Evolutionary conservation across 1,140 invertebrate species (phyloP).

Genomic region (Drosophila navojoa): DNA sequence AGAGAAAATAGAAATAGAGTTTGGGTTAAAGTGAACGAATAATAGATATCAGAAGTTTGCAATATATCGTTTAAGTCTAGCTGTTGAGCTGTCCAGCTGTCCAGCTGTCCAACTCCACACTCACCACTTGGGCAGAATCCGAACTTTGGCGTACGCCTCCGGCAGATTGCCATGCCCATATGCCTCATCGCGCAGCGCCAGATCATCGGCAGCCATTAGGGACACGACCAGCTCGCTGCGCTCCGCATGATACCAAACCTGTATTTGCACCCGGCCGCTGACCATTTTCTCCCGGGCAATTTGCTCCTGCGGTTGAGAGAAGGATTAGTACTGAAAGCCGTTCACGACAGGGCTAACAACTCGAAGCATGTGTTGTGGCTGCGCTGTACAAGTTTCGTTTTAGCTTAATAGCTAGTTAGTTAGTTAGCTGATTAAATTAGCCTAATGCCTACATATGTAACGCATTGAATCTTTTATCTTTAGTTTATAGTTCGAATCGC

Average conservation of each 20-base stretch:
- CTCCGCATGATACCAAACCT: conserved; percentile 93
- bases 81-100: not conserved
- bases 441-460: conserved; percentile 41
- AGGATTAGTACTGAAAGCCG: conserved; percentile 38
- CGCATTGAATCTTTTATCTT: conserved; percentile 16
- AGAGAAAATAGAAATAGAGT: not conserved
- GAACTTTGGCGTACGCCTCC: conserved; percentile 92
- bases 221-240: conserved; percentile 92
- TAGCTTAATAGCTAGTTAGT: conserved; percentile 17
- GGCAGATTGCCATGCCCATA: conserved; percentile 89
- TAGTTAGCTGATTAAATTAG: conserved; percentile 31
- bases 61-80: not conserved
- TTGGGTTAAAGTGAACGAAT: too few species aligned
- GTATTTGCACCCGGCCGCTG: conserved; percentile 91
- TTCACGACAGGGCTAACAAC: conserved; percentile 7
- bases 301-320: conserved; percentile 86
- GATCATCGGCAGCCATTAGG: conserved; percentile 92
- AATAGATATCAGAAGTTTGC: too few species aligned
- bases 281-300: conserved; percentile 89
- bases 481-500: conserved; percentile 33
- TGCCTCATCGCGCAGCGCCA: conserved; percentile 90
- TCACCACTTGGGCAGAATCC: conserved; percentile 91
- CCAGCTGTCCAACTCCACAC: conserved; percentile 60
- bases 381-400: conserved; percentile 23
- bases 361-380: conserved; percentile 14